A percentile compares a stretch with the other conserved stretches of the same genome.
Evolutionary conservation across 2,113 vertebrate genomes (phyloP).

Genomic region (Heloderma charlesbogerti): DNA sequence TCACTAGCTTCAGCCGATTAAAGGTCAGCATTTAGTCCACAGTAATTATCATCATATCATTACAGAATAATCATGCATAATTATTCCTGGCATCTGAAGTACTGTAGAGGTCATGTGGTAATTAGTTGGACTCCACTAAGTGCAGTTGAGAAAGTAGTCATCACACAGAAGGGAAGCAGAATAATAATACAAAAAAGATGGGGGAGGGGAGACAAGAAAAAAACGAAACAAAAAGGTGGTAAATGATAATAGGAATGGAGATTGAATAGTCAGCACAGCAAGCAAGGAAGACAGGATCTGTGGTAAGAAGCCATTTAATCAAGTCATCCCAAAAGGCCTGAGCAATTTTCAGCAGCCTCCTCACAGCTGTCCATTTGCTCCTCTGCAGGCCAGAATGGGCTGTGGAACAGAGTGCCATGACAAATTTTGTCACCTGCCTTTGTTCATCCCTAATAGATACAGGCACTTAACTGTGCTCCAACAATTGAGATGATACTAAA

Average conservation of each 20-base stretch:
- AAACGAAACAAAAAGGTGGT: conserved; percentile 12
- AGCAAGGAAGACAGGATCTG: background rate
- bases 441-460: conserved; percentile 6
- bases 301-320: conserved; percentile 27
- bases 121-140: conserved; percentile 33
- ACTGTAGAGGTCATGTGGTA: conserved; percentile 9
- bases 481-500: conserved; percentile 8
- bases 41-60: conserved; percentile 23
- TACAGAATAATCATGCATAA: conserved; percentile 25
- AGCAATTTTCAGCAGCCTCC: background rate
- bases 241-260: background rate
- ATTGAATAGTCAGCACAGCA: conserved; percentile 2
- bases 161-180: background rate
- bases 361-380: conserved; percentile 16
- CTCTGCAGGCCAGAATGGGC: conserved; percentile 13
- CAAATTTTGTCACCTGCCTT: background rate
- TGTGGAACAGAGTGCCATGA: conserved; percentile 22
- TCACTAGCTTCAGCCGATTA: background rate
- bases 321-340: background rate
- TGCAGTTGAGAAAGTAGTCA: background rate
- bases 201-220: background rate
- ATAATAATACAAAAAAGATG: background rate
- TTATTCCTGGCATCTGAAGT: conserved; percentile 32
- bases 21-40: conserved; percentile 12
- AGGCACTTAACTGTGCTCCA: conserved; percentile 16